Percentiles rank a stretch among this genome's conserved stretches.
These are phyloP conservation scores for Philopedon plagiatum DNA, from an alignment of 2,888 invertebrate species.

Conservation along the genomic window DNA sequence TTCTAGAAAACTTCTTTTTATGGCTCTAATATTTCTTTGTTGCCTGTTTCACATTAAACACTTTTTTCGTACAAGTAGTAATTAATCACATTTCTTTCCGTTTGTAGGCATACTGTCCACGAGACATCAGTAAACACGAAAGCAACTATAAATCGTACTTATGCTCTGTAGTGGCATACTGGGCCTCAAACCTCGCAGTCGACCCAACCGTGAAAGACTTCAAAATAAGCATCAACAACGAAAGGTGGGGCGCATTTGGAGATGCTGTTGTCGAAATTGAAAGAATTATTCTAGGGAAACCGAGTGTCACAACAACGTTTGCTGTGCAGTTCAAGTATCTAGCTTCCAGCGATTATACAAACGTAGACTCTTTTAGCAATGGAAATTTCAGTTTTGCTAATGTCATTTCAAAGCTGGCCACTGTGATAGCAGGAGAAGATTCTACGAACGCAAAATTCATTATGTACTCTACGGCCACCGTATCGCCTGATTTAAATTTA, in stretches of 20 bases:
- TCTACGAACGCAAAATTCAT: constrained; percentile 40
- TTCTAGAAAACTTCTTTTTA: no score
- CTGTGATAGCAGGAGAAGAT: constrained; percentile 28
- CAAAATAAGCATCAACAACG: no score
- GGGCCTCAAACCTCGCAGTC: constrained; percentile 48
- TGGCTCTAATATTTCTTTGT: no score
- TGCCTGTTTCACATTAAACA: no score
- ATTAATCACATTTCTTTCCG: no score
- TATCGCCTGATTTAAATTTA: neutral
- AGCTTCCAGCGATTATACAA: constrained; percentile 1
- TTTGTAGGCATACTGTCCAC: constrained; percentile 15
- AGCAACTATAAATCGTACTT: constrained; percentile 45
- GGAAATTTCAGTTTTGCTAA: neutral
- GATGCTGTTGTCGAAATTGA: constrained; percentile 49
- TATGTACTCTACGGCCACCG: constrained; percentile 44
- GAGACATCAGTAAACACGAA: constrained; percentile 37
- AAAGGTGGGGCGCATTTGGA: constrained; percentile 51
- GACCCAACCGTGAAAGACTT: constrained; percentile 30
- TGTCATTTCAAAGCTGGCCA: neutral
- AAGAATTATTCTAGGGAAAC: constrained; percentile 17
- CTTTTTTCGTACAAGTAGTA: no score
- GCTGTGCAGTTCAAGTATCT: constrained; percentile 51
- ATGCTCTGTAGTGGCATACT: constrained; percentile 41
- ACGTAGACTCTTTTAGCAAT: neutral
- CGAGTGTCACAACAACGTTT: constrained; percentile 25